phyloP scores from a whole-genome alignment of 2,888 invertebrate genomes.

The Acholoe squamosa region DNA sequence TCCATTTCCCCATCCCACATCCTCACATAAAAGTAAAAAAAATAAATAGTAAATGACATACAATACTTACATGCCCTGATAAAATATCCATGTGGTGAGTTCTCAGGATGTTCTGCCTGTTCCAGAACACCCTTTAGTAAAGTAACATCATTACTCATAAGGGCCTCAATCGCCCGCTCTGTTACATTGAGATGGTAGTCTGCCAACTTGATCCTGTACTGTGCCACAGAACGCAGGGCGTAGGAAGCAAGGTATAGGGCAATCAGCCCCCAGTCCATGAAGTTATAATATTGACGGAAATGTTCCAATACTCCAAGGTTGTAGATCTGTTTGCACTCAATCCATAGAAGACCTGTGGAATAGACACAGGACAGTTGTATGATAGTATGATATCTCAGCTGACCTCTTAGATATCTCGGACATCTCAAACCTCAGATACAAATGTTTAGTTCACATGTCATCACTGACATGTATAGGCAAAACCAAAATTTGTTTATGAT shows the following conservation, averaged over 20 bases:
- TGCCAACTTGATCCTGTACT: conserved; percentile 41
- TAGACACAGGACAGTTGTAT: neutral
- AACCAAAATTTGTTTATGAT: too few species aligned
- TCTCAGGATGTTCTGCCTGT: conserved; percentile 47
- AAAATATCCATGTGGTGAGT: conserved; percentile 59
- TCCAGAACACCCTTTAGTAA: conserved; percentile 2
- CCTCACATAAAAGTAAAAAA: too few species aligned
- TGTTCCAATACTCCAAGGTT: conserved; percentile 68
- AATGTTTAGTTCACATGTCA: too few species aligned
- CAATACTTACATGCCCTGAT: conserved; percentile 54
- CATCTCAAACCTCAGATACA: too few species aligned
- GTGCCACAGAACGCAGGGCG: conserved; percentile 65
- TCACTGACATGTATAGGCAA: too few species aligned
- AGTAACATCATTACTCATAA: conserved; percentile 50
- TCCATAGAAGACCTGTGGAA: conserved; percentile 70
- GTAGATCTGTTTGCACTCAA: conserved; percentile 74
- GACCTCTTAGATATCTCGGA: too few species aligned
- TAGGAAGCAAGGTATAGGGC: conserved; percentile 73
- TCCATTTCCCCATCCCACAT: too few species aligned
- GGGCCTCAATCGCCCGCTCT: conserved; percentile 29
- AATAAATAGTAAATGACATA: neutral
- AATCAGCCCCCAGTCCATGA: conserved; percentile 71
- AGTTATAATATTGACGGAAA: conserved; percentile 72
- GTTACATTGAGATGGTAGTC: conserved; percentile 61
- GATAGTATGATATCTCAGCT: too few species aligned